phyloP scores from a whole-genome alignment of 2,113 vertebrate species.

The Eira barbara region DNA sequence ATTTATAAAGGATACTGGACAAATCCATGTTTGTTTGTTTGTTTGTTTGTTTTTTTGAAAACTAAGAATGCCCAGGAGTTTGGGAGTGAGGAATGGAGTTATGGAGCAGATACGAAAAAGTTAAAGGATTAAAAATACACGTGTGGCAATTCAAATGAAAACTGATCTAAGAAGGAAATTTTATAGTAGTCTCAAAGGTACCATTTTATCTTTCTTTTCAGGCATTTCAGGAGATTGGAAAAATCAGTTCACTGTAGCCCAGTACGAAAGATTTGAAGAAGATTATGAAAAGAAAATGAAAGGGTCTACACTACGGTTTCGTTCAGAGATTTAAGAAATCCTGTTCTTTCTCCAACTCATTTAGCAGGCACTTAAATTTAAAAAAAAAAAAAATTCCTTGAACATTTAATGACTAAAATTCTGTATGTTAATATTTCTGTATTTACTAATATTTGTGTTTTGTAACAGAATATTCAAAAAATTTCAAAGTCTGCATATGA shows the following conservation, averaged over 20 bases:
- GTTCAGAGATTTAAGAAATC: constrained; percentile 59
- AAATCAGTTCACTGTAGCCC: constrained; percentile 81
- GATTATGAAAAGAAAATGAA: constrained; percentile 77
- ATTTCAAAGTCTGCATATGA: neutral
- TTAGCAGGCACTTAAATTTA: neutral
- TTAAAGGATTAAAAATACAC: neutral
- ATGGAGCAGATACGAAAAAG: neutral
- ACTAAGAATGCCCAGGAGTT: neutral
- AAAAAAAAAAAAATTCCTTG: neutral
- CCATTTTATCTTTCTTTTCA: constrained; percentile 11
- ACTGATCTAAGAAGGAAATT: neutral
- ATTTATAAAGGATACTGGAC: neutral
- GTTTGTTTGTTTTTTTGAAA: no score
- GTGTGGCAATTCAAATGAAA: neutral
- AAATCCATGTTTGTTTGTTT: neutral
- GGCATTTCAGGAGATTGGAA: constrained; percentile 81
- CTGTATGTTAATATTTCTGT: neutral
- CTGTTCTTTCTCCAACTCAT: neutral
- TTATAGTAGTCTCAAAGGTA: neutral
- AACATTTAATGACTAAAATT: neutral
- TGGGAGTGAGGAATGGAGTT: neutral
- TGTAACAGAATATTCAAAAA: neutral
- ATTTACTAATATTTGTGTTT: neutral
- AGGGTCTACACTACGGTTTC: constrained; percentile 69
- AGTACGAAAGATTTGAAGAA: constrained; percentile 75